Evolutionary conservation across 2,888 invertebrate genomes (phyloP).

Genomic region (Caenorhabditis drosophilae): DNA sequence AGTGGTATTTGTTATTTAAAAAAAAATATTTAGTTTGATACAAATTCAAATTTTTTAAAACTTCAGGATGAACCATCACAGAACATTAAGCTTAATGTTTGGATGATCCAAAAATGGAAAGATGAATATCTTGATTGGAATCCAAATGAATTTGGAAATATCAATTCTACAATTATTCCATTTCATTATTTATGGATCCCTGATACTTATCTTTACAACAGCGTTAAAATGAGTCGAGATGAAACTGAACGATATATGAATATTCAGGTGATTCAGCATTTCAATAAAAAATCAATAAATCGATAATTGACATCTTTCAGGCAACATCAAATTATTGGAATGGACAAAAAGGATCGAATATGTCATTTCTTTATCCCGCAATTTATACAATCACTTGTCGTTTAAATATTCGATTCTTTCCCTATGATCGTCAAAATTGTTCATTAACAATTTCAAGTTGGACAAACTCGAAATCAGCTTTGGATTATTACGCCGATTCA

Average conservation of each 20-base stretch:
- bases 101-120: constrained; percentile 71
- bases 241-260: constrained; percentile 69
- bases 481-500: constrained; percentile 65
- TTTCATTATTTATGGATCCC: constrained; percentile 64
- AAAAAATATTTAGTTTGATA: no score
- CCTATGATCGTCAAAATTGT: constrained; percentile 67
- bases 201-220: constrained; percentile 66
- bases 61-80: constrained; percentile 73
- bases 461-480: constrained; percentile 66
- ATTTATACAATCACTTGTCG: constrained; percentile 66
- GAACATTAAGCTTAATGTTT: constrained; percentile 71
- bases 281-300: background rate
- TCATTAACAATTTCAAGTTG: constrained; percentile 66
- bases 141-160: constrained; percentile 51
- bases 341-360: constrained; percentile 56
- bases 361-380: constrained; percentile 66
- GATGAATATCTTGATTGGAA: constrained; percentile 65
- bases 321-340: constrained; percentile 53
- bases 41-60: no score
- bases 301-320: constrained; percentile 1
- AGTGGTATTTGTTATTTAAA: no score
- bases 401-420: constrained; percentile 64
- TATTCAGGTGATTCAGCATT: constrained; percentile 43
- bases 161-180: constrained; percentile 65
- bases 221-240: constrained; percentile 66